These are phyloP conservation scores for Prolemur simus DNA, from an alignment of 2,113 vertebrate species.

Conservation along the genomic window DNA sequence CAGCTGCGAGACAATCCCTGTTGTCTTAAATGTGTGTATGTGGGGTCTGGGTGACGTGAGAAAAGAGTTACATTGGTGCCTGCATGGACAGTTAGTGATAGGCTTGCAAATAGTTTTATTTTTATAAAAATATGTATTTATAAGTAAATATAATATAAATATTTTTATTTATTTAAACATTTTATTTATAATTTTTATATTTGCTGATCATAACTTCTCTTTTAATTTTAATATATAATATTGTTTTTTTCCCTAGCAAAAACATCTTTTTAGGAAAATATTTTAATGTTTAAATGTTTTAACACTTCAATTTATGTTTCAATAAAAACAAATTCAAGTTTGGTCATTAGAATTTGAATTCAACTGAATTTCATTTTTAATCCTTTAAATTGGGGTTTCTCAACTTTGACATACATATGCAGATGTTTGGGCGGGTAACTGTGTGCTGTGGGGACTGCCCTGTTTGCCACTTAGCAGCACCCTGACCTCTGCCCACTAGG, in stretches of 20 bases:
- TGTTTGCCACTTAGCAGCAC: neutral
- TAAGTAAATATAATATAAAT: neutral
- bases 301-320: neutral
- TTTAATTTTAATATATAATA: neutral
- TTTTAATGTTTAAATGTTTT: neutral
- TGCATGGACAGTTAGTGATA: neutral
- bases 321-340: neutral
- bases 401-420: neutral
- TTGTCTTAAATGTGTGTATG: neutral
- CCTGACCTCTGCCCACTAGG: neutral
- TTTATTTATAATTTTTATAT: neutral
- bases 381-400: neutral
- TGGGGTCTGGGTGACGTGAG: neutral
- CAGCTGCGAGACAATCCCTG: neutral
- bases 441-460: too few species aligned
- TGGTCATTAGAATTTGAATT: neutral
- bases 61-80: neutral
- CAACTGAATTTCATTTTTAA: neutral
- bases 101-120: neutral
- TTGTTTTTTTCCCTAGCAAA: neutral
- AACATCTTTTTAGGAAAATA: neutral
- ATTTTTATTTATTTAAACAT: neutral
- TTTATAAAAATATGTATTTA: neutral
- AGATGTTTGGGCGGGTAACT: neutral
- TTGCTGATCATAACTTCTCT: neutral